Evolutionary conservation across 2,888 invertebrate species (phyloP).

Genomic region (Diarsia dahlii): DNA sequence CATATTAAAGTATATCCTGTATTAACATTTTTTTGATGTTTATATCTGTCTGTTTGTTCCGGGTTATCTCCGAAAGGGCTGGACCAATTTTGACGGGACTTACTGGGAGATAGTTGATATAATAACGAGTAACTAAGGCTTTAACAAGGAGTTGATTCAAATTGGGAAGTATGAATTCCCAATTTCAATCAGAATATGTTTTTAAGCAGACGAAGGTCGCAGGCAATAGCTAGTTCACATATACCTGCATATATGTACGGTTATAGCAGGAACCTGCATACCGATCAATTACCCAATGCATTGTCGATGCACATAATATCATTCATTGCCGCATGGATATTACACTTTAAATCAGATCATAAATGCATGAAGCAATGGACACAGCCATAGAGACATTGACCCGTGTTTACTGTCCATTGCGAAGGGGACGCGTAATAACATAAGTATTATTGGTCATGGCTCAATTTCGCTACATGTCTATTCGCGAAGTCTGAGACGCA

Average conservation of each 20-base stretch:
- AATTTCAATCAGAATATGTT: too few relatives aligned
- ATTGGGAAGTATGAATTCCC: too few relatives aligned
- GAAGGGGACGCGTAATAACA: slow-evolving; percentile 35
- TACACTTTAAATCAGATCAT: not conserved
- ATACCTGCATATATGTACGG: slow-evolving; percentile 7
- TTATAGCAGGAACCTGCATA: not conserved
- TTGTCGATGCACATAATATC: not conserved
- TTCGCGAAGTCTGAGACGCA: slow-evolving; percentile 21
- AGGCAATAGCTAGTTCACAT: not conserved
- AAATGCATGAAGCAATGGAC: slow-evolving; percentile 18
- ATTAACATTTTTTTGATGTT: too few relatives aligned
- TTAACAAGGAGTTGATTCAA: too few relatives aligned
- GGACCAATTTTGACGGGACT: too few relatives aligned
- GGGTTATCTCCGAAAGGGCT: too few relatives aligned
- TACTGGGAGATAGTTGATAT: too few relatives aligned
- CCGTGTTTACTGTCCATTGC: slow-evolving; percentile 11
- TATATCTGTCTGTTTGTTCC: too few relatives aligned
- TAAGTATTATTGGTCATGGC: slow-evolving; percentile 23
- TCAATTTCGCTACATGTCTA: slow-evolving; percentile 17
- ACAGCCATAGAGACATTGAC: slow-evolving; percentile 9
- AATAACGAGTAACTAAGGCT: too few relatives aligned
- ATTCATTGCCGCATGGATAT: slow-evolving; percentile 6
- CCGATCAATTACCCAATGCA: not conserved
- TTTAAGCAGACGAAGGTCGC: too few relatives aligned
- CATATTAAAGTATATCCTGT: too few relatives aligned